Base-by-base conservation (phyloP, 2,888 invertebrate species). In the Chrysodeixis includens region DNA sequence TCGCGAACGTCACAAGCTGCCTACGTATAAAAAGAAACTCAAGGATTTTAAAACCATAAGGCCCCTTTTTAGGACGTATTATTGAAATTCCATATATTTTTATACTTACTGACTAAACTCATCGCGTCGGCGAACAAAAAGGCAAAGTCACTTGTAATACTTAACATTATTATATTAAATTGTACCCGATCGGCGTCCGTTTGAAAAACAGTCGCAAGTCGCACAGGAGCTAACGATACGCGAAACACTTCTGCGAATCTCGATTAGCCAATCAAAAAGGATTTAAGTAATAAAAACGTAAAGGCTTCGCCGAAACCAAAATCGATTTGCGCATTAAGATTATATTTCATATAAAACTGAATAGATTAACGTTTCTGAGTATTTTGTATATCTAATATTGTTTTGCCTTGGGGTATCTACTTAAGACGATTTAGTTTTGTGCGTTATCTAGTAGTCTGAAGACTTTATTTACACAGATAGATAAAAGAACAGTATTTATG, bases 271-370 rank as follows among this genome's bases (percentile, higher is more conserved):
- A 71, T 74, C 71, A 71, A 67, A 73, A 71, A 76, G 66, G 71
- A 70, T 71, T 66, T 59, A 62, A 70, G 69, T 64, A 65, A 74
- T 71, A 69, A 73, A 69, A 72, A 60, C 53, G 44, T 18, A 56
- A 71, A 71, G 69, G 69, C 56, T 81, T 79, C 75, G 62, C 30
- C 57, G 81, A 81, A 81, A 59, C 58, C 20, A 69, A 81, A 65
- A 76, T 64, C 62, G 63, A 69, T 69, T 63, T 57, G 62, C 18
- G 59, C 69, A 51, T 64, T 61, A 56, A 53, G 61, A 76, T 64
- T 69, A 67, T 53, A 71, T 69, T 74, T 68, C 70, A 59, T 65
- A 63, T 69, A 49, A 69, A 70, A 56, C 54, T 62, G 30, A 66
- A 60, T 58, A 67, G 61, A 35, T 55, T 56, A 64, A 40, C 44